These are phyloP conservation scores for Hemistola chrysoprasaria DNA, from an alignment of 2,888 invertebrate species.

Conservation along the genomic window DNA sequence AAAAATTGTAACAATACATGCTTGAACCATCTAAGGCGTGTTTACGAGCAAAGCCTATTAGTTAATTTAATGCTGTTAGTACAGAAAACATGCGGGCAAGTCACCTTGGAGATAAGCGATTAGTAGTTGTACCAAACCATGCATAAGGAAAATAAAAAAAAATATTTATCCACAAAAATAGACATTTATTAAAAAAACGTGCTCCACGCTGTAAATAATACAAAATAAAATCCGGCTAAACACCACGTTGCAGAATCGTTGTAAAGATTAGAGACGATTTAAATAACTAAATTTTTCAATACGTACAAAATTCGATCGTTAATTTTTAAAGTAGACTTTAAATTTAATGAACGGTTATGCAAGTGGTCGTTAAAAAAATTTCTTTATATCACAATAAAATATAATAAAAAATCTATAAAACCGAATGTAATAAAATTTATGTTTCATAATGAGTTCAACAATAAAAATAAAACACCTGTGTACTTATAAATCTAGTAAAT, in stretches of 20 bases:
- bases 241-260: too few species aligned
- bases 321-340: too few species aligned
- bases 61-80: conserved; percentile 1
- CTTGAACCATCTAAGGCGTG: neutral
- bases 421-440: conserved; percentile 17
- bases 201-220: neutral
- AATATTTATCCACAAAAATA: conserved; percentile 52
- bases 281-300: too few species aligned
- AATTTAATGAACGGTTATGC: too few species aligned
- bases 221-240: conserved; percentile 3
- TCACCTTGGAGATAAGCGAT: conserved; percentile 37
- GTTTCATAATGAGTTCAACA: neutral
- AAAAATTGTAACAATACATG: neutral
- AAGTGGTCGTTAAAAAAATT: too few species aligned
- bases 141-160: conserved; percentile 46
- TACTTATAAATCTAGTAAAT: too few species aligned
- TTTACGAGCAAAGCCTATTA: conserved; percentile 8
- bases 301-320: too few species aligned
- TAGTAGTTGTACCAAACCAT: conserved; percentile 35
- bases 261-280: too few species aligned
- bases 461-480: too few species aligned
- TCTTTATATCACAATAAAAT: too few species aligned
- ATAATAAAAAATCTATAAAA: too few species aligned
- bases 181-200: conserved; percentile 36
- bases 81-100: conserved; percentile 32